Evolutionary conservation across 64 coral and sea anemone species (phyloP).

Genomic region (Astreopora myriophthalma): DNA sequence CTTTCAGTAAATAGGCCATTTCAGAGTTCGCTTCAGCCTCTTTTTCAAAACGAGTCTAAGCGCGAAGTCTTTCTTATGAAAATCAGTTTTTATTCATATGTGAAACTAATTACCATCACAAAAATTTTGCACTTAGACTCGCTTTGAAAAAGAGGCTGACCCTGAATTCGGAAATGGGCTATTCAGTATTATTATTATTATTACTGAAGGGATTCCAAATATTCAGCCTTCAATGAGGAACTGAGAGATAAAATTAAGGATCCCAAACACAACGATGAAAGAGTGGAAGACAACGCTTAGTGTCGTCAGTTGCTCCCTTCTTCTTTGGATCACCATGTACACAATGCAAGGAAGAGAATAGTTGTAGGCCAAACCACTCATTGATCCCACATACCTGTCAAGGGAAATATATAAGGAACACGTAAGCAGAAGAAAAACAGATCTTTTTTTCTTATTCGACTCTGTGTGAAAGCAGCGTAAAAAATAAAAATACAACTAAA

Average conservation of each 20-base stretch:
- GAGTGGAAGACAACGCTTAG: slow-evolving; percentile 35
- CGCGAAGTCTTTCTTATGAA: too few species aligned
- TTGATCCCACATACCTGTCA: slow-evolving; percentile 63
- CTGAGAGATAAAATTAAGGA: slow-evolving; percentile 68
- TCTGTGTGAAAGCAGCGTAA: neutral
- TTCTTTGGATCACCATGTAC: slow-evolving; percentile 52
- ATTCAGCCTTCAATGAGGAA: slow-evolving; percentile 8
- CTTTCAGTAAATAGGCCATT: too few species aligned
- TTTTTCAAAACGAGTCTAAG: too few species aligned
- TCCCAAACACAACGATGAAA: slow-evolving; percentile 52
- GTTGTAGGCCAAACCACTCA: slow-evolving; percentile 75
- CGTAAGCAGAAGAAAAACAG: neutral
- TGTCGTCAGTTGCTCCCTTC: neutral
- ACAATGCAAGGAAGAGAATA: slow-evolving; percentile 70
- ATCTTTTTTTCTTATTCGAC: neutral
- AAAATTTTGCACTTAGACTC: too few species aligned
- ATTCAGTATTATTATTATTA: too few species aligned
- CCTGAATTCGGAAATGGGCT: too few species aligned
- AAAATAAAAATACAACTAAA: too few species aligned
- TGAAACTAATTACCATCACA: too few species aligned
- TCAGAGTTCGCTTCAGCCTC: too few species aligned
- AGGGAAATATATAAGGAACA: neutral
- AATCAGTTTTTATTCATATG: too few species aligned
- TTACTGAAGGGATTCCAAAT: too few species aligned
- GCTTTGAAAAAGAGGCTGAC: too few species aligned